Base-by-base conservation (phyloP, 2,113 vertebrate species). In the Catharus bicknelli region DNA sequence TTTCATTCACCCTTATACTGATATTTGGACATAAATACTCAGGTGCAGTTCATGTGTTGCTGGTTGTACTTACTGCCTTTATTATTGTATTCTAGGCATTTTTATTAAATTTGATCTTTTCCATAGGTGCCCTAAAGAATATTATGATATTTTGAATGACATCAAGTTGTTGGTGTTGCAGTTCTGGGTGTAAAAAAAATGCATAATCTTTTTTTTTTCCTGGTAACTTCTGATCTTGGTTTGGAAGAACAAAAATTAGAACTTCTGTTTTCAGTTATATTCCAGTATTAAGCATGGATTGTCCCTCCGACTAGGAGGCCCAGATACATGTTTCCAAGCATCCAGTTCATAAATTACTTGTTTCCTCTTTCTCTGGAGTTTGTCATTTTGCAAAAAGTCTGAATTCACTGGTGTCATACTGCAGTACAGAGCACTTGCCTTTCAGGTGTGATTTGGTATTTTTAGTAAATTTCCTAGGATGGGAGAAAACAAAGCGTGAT, bases 181-280 rank as follows among this genome's bases (percentile, higher is more conserved):
- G 17, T 67, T 94, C 43, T 1, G 2, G 10, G 7, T n/a, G 27
- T 69, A 38, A 38, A 50, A 83, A 73, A 55, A 64, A 27, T 48
- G 16, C 18, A 9, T 48, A 11, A 8, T 50, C 27, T 36, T 13
- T 50, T 47, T 72, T 81, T 38, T 42, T 43, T 42, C 27, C 45
- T 59, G 61, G 13, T 81, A 68, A 79, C n/a, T 67, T 72, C 45
- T 72, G 74, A 21, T 30, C 27, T 63, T 68, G 45, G 17, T 78
- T 90, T 93, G 86, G 69, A 81, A 72, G 51, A 76, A 47, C 34
- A 70, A 68, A 51, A 74, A 13, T 5, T 26, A 63, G 50, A 73
- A 34, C 43, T 77, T 7, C 55, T 45, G 21, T 77, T 91, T 59
- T 70, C 54, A 45, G 45, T 50, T 48, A 20, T 45, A 7, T 70